Conservation (phyloP, 37 sponge, comb jelly and placozoan genomes). For the Aphrocallistes beatrix region DNA sequence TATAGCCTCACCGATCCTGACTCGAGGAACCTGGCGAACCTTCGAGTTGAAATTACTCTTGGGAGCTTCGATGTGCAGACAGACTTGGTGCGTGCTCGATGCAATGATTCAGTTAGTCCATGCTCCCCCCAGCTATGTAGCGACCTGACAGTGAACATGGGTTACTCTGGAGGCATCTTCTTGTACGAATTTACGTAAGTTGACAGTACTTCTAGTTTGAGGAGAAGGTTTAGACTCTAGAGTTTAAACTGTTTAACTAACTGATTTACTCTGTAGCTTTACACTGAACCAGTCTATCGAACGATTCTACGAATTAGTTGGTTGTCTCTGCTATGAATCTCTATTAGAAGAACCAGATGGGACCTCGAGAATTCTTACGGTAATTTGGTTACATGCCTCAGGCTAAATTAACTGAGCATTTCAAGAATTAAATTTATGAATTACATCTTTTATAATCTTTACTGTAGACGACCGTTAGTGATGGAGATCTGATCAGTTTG, state of each 20-base stretch:
- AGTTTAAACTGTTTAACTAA: not conserved
- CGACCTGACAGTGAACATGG: not conserved
- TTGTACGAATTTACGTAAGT: not conserved
- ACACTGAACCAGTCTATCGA: not conserved
- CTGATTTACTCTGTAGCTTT: not conserved
- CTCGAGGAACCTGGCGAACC: not conserved
- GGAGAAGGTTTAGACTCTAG: not conserved
- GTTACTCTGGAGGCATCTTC: not conserved
- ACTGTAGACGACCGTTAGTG: not conserved
- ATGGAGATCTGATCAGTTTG: not conserved
- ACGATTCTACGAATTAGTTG: not conserved
- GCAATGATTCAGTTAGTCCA: not conserved
- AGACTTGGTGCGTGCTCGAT: not conserved
- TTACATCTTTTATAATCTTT: not conserved
- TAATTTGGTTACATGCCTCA: not conserved
- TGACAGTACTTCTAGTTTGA: not conserved
- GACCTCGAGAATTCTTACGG: not conserved
- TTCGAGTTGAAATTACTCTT: not conserved
- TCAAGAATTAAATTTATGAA: not conserved
- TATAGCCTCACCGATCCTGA: not conserved
- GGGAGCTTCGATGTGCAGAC: not conserved
- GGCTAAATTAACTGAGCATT: not conserved
- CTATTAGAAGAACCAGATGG: not conserved
- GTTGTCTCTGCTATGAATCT: not conserved
- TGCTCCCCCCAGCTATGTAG: not conserved